These are phyloP conservation scores for Rotaria sp. DNA, from an alignment of 2,888 invertebrate species.

Conservation along the genomic window DNA sequence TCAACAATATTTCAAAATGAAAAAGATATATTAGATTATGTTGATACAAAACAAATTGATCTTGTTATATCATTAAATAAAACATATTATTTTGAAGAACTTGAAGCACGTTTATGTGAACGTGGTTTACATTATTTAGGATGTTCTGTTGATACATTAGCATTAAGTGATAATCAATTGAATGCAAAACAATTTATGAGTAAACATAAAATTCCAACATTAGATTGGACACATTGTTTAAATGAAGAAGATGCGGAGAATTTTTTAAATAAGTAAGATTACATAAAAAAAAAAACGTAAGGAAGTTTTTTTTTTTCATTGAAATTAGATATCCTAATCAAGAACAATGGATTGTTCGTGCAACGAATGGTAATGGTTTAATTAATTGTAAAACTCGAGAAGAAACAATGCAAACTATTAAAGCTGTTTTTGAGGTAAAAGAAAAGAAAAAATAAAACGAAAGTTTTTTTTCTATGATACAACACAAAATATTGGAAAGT, in stretches of 20 bases:
- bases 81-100: neutral
- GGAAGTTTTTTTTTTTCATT: neutral
- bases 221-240: slow-evolving; percentile 13
- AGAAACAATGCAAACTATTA: neutral
- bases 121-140: neutral
- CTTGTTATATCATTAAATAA: neutral
- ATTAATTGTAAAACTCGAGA: neutral
- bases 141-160: slow-evolving; percentile 2
- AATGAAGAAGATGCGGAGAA: neutral
- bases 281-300: too few relatives aligned
- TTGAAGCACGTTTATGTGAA: slow-evolving; percentile 11
- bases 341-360: slow-evolving; percentile 14
- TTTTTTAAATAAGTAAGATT: neutral
- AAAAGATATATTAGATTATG: neutral
- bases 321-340: neutral
- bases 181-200: neutral
- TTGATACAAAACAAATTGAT: slow-evolving; percentile 2
- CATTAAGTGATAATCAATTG: neutral
- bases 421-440: neutral
- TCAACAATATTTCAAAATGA: neutral
- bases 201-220: slow-evolving; percentile 18
- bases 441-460: too few relatives aligned
- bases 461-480: too few relatives aligned
- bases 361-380: neutral
- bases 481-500: too few relatives aligned